Conservation (phyloP, 2,888 invertebrate genomes). For the Galeopsomyia nigrocyanea region DNA sequence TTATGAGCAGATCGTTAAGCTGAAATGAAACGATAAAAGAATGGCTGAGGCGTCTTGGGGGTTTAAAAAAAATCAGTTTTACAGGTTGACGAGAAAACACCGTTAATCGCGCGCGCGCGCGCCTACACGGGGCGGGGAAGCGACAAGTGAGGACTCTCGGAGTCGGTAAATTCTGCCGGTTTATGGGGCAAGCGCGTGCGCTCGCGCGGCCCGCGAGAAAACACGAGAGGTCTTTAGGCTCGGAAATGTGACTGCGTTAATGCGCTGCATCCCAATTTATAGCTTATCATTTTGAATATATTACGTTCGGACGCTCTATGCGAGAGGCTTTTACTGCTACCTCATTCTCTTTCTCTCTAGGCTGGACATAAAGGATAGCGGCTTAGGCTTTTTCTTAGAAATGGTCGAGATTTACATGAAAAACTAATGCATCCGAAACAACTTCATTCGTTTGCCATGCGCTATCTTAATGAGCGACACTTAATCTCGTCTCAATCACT, state of each 20-base stretch:
- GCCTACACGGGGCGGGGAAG: background rate
- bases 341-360: no score
- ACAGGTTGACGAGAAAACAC: constrained; percentile 29
- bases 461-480: no score
- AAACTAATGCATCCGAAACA: constrained; percentile 23
- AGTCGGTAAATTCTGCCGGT: constrained; percentile 21
- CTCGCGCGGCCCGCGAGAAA: no score
- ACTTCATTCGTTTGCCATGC: background rate
- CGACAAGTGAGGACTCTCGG: background rate
- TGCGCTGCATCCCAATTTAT: constrained; percentile 19
- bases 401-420: constrained; percentile 3
- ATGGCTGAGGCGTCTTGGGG: background rate
- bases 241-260: constrained; percentile 16
- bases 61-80: constrained; percentile 25
- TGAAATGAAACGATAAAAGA: constrained; percentile 32
- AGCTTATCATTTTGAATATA: constrained; percentile 24
- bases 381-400: background rate
- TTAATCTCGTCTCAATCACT: no score
- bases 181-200: constrained; percentile 8
- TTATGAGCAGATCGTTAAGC: constrained; percentile 22
- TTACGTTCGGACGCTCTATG: constrained; percentile 15
- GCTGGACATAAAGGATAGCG: background rate
- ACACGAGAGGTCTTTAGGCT: constrained; percentile 14
- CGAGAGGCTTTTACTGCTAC: constrained; percentile 8
- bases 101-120: constrained; percentile 30